Evolutionary conservation across 2,113 vertebrate species (phyloP).

Genomic region (Lipotes vexillifer): DNA sequence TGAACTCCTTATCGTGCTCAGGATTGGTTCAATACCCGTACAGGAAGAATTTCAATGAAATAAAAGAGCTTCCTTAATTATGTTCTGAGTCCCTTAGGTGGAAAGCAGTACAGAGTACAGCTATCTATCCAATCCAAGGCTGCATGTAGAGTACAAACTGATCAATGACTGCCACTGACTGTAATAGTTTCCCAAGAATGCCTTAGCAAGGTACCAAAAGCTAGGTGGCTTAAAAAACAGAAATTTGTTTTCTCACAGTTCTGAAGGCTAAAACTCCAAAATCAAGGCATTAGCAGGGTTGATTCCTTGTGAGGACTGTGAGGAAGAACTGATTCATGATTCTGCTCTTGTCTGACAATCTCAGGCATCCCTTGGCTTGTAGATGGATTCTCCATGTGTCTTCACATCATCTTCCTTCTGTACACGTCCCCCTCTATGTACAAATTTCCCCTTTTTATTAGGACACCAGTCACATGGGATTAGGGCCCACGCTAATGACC

Average conservation of each 20-base stretch:
- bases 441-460: background rate
- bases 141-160: background rate
- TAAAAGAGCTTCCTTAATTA: background rate
- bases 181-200: background rate
- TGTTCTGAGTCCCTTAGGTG: background rate
- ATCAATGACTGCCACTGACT: background rate
- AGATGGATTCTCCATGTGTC: background rate
- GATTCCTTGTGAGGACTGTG: background rate
- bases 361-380: background rate
- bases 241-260: background rate
- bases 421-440: background rate
- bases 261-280: background rate
- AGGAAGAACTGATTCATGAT: background rate
- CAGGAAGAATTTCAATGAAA: background rate
- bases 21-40: background rate
- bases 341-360: background rate
- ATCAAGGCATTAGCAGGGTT: background rate
- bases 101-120: background rate
- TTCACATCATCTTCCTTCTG: background rate
- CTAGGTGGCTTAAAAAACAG: background rate
- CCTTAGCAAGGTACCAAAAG: background rate
- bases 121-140: background rate
- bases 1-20: background rate
- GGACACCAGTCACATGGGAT: background rate
- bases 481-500: background rate